Evolutionary conservation across 2,113 vertebrate species (phyloP), one percentile per base, ranked within the genome.

Genomic region (Haliaeetus leucogaster): DNA sequence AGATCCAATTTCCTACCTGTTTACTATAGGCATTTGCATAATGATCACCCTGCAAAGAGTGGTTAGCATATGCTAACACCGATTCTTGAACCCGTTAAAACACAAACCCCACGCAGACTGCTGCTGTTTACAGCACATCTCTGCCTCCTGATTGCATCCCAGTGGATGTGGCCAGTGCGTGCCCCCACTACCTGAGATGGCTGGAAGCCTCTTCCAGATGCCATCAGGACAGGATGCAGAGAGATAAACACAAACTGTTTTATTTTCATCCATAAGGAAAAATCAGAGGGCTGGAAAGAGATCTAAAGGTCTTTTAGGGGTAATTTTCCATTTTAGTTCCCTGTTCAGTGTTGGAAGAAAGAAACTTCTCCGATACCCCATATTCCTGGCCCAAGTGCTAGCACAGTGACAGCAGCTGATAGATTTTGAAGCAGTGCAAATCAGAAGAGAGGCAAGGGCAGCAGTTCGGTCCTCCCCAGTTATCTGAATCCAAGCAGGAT

Each of bases 1-100:
- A 93, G 97, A 98, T 98, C 97, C 93, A 84, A 94, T 98, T 98
- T 98, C 97, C 97, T 86, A 96, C 93, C 94, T 96, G 88, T 83
- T 97, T 95, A 95, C 95, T 95, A 96, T 93, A 81, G 97, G 95
- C 95, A 82, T 97, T 98, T 97, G 93, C 93, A 95, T 96, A 96
- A 94, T 89, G 94, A 96, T 95, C 91, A 79, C 86, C 95, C 89
- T 92, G 93, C 88, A 20, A 94, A 74, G 74, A 94, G 92, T 36
- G 90, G 97, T 98, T 97, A 97, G 92, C 95, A 95, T 95, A 71
- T 76, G 89, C 87, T 97, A 96, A 97, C 70, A 61, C 19, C 36
- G 11, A 27, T 61, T 67, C 86, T 90, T 76, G 92, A 97, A 97
- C 91, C 93, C 36, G 27, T 95, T 67, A 89, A 93, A 87, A 72